Conservation (phyloP, 2,797 vertebrate genomes). For the Muscicapa comitata region DNA sequence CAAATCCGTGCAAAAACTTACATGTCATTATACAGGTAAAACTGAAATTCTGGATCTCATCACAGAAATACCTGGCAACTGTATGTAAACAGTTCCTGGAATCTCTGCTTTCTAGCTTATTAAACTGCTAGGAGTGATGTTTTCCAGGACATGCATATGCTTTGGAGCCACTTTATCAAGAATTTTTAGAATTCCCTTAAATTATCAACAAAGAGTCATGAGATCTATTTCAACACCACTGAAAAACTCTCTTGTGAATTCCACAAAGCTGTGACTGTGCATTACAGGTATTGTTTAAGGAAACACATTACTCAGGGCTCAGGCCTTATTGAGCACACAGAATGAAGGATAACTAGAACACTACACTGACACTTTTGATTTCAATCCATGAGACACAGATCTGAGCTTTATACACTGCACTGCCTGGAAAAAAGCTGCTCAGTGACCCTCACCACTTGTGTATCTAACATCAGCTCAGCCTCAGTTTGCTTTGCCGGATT, state of each 20-base stretch:
- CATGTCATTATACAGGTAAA: not conserved
- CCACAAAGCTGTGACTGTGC: not conserved
- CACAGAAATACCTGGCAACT: not conserved
- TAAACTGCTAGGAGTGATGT: not conserved
- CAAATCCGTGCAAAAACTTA: not conserved
- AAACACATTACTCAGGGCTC: not conserved
- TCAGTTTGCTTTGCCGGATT: not conserved
- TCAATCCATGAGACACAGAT: not conserved
- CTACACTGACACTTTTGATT: not conserved
- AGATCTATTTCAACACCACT: not conserved
- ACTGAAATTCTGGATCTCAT: constrained; percentile 3
- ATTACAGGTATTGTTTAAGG: not conserved
- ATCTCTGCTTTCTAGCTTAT: not conserved
- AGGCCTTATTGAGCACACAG: not conserved
- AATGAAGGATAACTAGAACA: not conserved
- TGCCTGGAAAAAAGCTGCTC: not conserved
- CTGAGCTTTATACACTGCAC: not conserved
- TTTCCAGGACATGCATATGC: not conserved
- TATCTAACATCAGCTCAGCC: not conserved
- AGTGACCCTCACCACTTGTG: not conserved
- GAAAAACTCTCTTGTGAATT: not conserved
- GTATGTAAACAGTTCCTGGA: not conserved
- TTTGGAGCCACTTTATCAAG: not conserved
- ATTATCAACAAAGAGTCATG: not conserved
- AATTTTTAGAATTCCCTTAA: constrained; percentile 4